These are phyloP conservation scores for Calidris pugnax DNA, from an alignment of 2,113 vertebrate species.

Conservation along the genomic window DNA sequence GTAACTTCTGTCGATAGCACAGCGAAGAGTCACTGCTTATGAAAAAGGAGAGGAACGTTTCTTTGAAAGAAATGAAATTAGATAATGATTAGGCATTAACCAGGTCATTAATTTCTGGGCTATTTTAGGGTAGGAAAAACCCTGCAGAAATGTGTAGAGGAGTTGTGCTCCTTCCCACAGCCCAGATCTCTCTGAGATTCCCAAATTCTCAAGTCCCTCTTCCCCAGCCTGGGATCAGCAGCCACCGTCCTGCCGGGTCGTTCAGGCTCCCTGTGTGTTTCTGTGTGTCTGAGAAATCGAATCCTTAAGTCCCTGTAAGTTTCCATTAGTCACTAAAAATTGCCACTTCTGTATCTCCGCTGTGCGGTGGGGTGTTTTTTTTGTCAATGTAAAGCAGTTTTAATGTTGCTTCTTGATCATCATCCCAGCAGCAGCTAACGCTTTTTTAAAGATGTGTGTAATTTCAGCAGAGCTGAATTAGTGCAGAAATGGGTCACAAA, in stretches of 20 bases:
- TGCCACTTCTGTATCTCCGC: not conserved
- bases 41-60: not conserved
- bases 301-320: not conserved
- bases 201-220: not conserved
- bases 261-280: not conserved
- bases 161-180: not conserved
- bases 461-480: not conserved
- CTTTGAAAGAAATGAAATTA: slow-evolving; percentile 1
- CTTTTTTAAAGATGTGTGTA: not conserved
- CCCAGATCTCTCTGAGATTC: not conserved
- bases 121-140: slow-evolving; percentile 19
- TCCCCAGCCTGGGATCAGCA: not conserved
- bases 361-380: not conserved
- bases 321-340: not conserved
- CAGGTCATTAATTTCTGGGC: slow-evolving; percentile 32
- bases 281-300: not conserved
- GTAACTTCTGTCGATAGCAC: not conserved
- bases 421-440: not conserved
- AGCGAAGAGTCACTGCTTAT: fast-evolving
- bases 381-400: not conserved
- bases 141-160: not conserved
- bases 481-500: not conserved
- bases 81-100: not conserved
- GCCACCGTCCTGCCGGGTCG: not conserved
- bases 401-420: not conserved